Conservation (phyloP, 2,888 invertebrate genomes). For the Caenorhabditis wallacei region DNA sequence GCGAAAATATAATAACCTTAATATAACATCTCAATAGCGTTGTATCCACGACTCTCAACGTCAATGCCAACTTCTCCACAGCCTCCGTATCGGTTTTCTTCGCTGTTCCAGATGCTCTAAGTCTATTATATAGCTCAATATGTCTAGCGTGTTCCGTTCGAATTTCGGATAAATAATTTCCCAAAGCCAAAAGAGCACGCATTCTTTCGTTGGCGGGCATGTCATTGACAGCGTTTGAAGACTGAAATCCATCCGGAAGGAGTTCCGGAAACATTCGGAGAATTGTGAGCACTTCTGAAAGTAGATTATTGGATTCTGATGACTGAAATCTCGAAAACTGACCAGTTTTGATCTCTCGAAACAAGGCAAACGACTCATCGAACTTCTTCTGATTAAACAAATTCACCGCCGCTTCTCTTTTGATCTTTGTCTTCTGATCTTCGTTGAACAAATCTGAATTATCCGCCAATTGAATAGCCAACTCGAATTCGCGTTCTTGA, state of each 20-base stretch:
- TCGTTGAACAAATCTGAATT: conserved; percentile 70
- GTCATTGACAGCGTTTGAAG: conserved; percentile 28
- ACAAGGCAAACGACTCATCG: conserved; percentile 90
- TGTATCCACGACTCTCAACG: conserved; percentile 96
- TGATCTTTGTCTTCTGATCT: conserved; percentile 87
- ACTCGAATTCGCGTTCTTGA: conserved; percentile 93
- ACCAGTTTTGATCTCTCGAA: conserved; percentile 58
- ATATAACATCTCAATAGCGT: conserved; percentile 97
- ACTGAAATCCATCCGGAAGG: conserved; percentile 85
- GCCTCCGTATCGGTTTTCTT: conserved; percentile 44
- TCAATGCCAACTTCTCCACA: conserved; percentile 70
- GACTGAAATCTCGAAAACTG: background rate
- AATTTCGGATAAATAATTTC: conserved; percentile 91
- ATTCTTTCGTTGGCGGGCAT: conserved; percentile 86
- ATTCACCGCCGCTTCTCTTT: conserved; percentile 93
- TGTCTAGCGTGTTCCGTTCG: conserved; percentile 61
- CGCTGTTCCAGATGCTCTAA: conserved; percentile 24
- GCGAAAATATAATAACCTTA: too few species aligned
- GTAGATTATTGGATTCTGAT: background rate
- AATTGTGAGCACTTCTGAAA: conserved; percentile 92
- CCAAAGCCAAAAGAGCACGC: conserved; percentile 91
- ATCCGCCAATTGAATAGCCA: conserved; percentile 86
- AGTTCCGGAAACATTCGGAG: conserved; percentile 95
- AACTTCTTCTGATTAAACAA: conserved; percentile 93
- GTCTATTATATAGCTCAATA: conserved; percentile 54